Evolutionary conservation across 2,888 invertebrate genomes (phyloP).

Genomic region (Ophion slaviceki): DNA sequence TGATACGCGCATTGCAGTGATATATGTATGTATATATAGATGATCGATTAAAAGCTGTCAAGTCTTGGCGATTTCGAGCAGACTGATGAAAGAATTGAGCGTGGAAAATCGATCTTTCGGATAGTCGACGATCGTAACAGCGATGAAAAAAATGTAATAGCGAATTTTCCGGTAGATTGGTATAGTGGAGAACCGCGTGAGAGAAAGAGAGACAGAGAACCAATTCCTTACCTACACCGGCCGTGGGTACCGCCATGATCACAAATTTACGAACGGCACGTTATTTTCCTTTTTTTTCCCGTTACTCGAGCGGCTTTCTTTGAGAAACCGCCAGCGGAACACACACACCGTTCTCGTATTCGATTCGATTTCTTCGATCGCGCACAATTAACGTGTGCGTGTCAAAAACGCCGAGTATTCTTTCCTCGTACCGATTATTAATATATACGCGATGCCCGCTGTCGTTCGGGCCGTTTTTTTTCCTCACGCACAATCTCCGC

Average conservation of each 20-base stretch:
- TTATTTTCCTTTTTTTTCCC: constrained; percentile 69
- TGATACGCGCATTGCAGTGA: constrained; percentile 30
- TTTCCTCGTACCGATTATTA: background rate
- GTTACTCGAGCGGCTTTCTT: background rate
- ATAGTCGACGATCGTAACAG: background rate
- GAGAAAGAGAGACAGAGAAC: constrained; percentile 53
- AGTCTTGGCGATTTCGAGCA: background rate
- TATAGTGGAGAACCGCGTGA: background rate
- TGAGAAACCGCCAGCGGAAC: constrained; percentile 25
- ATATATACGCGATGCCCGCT: constrained; percentile 20
- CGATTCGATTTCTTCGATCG: background rate
- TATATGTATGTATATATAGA: background rate
- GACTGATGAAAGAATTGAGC: background rate
- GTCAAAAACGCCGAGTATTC: constrained; percentile 20
- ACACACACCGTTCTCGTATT: constrained; percentile 30
- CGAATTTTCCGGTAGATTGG: background rate
- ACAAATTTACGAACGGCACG: constrained; percentile 74
- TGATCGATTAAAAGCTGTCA: constrained; percentile 28
- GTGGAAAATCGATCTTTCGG: background rate
- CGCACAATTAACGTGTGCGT: background rate
- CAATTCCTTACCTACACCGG: constrained; percentile 92
- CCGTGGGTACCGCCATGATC: constrained; percentile 94
- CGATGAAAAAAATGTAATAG: background rate
- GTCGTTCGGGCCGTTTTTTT: constrained; percentile 15
- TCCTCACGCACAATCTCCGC: constrained; percentile 15